Percentiles rank a stretch among this genome's conserved stretches.
phyloP scores from a whole-genome alignment of 2,888 invertebrate species.

The Sarcophaga subvicina region DNA sequence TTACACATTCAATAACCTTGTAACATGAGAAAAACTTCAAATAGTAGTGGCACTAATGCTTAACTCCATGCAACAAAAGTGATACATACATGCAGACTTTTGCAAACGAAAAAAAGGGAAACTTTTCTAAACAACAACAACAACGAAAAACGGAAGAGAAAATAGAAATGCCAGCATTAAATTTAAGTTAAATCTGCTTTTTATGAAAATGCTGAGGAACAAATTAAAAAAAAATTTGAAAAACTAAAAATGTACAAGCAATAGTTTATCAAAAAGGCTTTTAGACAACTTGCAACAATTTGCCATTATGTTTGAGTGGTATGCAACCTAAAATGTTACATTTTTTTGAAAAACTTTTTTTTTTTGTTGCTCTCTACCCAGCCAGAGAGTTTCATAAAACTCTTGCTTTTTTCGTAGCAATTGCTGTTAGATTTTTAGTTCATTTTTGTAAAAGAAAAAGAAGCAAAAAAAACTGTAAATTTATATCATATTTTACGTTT shows the following conservation, averaged over 20 bases:
- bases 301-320: conserved; percentile 61
- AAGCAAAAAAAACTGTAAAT: conserved; percentile 70
- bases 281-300: conserved; percentile 67
- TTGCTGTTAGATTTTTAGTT: conserved; percentile 35
- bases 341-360: conserved; percentile 16
- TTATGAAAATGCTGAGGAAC: conserved; percentile 2
- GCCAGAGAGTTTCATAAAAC: background rate
- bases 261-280: conserved; percentile 66
- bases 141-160: conserved; percentile 6
- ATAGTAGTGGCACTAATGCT: background rate
- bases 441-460: conserved; percentile 60
- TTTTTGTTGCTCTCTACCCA: background rate
- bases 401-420: conserved; percentile 8
- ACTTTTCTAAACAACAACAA: background rate
- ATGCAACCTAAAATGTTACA: conserved; percentile 46
- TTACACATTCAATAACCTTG: conserved; percentile 41
- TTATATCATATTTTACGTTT: conserved; percentile 79
- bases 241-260: conserved; percentile 28
- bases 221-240: background rate
- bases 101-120: background rate
- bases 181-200: conserved; percentile 56
- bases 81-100: background rate
- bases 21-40: conserved; percentile 22
- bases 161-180: conserved; percentile 27
- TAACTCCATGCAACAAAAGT: background rate